These are phyloP conservation scores for Alaudala cheleensis DNA, from an alignment of 2,113 vertebrate species.

Conservation along the genomic window DNA sequence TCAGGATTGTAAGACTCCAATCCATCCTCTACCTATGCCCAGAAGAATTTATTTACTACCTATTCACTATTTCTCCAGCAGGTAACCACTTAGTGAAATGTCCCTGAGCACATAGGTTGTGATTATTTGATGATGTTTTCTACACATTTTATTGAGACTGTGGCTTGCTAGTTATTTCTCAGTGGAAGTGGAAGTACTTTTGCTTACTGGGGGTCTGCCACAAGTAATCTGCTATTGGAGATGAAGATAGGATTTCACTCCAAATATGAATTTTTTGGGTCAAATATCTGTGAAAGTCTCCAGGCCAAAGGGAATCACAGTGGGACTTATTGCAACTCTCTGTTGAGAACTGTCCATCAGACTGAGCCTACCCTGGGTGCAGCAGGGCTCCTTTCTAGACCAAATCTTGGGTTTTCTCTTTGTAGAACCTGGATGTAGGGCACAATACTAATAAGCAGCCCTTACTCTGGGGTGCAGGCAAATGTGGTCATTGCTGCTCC, in stretches of 20 bases:
- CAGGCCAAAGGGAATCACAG: neutral
- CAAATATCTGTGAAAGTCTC: neutral
- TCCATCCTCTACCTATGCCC: neutral
- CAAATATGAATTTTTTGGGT: neutral
- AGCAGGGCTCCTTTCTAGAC: neutral
- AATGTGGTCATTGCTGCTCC: neutral
- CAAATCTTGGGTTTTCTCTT: neutral
- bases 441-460: neutral
- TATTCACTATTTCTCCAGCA: neutral
- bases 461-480: neutral
- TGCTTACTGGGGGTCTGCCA: neutral
- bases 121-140: neutral
- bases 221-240: neutral
- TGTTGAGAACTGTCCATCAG: neutral
- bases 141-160: neutral
- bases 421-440: neutral
- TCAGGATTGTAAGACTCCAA: neutral
- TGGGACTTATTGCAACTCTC: neutral
- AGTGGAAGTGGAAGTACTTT: neutral
- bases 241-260: neutral
- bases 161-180: neutral
- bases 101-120: neutral
- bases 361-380: neutral
- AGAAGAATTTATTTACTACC: neutral
- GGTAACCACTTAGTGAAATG: neutral